Evolutionary conservation across 2,888 invertebrate species (phyloP).

Genomic region (Polydrusus cervinus): DNA sequence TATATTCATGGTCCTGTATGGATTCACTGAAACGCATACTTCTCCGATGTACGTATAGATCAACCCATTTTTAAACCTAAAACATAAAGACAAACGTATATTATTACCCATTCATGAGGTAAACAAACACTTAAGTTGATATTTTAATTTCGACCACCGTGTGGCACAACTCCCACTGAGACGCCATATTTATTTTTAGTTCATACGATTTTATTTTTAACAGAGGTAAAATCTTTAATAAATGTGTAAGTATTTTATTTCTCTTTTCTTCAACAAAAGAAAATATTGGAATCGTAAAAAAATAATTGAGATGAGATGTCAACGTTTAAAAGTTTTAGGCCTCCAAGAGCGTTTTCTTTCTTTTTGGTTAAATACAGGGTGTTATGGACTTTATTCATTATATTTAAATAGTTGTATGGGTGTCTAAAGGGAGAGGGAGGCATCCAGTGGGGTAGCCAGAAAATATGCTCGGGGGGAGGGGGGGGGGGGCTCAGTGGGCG

Average conservation of each 20-base stretch:
- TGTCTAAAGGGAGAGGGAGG: too few species aligned
- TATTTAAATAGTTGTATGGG: too few species aligned
- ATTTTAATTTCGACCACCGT: slow-evolving; percentile 14
- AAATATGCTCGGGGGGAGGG: too few species aligned
- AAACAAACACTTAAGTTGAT: slow-evolving; percentile 13
- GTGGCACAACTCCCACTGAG: background rate
- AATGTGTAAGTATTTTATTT: background rate
- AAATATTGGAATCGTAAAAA: too few species aligned
- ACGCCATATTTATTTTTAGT: slow-evolving; percentile 3
- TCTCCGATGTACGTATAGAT: slow-evolving; percentile 99
- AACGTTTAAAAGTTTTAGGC: too few species aligned
- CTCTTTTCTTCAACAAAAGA: background rate
- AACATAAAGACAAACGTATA: slow-evolving; percentile 64
- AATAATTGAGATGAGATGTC: too few species aligned
- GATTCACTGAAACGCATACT: slow-evolving; percentile 97
- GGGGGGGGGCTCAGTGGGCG: too few species aligned
- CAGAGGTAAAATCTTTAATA: slow-evolving; percentile 5
- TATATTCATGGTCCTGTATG: slow-evolving; percentile 93
- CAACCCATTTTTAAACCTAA: slow-evolving; percentile 91
- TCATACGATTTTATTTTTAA: slow-evolving; percentile 4
- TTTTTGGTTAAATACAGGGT: too few species aligned
- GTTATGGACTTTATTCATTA: too few species aligned
- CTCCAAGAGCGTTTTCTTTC: too few species aligned
- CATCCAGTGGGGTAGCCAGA: too few species aligned
- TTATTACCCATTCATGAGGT: background rate